Percentiles rank a stretch among this genome's conserved stretches.
Conservation (phyloP, 2,113 vertebrate species). For the Melanostigma gelatinosum region DNA sequence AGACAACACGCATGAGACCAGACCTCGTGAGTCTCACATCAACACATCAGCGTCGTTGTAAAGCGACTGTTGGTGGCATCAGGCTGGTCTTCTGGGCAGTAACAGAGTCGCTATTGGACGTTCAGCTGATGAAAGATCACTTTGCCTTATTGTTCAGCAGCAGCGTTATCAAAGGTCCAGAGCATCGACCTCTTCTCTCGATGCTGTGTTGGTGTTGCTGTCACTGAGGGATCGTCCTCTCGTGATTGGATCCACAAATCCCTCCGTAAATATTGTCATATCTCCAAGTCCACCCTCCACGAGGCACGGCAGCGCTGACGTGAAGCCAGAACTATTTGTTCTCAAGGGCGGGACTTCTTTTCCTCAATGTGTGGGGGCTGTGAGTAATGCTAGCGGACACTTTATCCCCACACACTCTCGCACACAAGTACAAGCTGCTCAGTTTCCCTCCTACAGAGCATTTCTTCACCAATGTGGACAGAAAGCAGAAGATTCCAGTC, state of each 20-base stretch:
- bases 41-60: background rate
- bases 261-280: conserved; percentile 21
- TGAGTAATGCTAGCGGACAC: conserved; percentile 47
- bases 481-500: background rate
- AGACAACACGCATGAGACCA: no score
- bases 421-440: conserved; percentile 41
- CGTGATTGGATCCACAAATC: conserved; percentile 1
- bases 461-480: background rate
- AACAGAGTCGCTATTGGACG: background rate
- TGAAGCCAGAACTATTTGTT: conserved; percentile 37
- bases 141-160: background rate
- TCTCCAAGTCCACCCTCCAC: conserved; percentile 9
- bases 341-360: conserved; percentile 5
- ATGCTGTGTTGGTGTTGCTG: background rate
- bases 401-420: conserved; percentile 50
- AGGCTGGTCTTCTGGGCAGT: background rate
- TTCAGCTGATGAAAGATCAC: background rate
- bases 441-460: background rate
- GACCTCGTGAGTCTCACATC: no score
- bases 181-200: background rate
- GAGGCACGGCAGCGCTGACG: background rate
- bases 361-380: background rate
- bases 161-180: background rate
- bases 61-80: background rate
- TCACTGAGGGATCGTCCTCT: background rate